Percentiles rank a stretch among this genome's conserved stretches.
Conservation (phyloP, 2,888 invertebrate genomes). For the Nemoura dubitans region DNA sequence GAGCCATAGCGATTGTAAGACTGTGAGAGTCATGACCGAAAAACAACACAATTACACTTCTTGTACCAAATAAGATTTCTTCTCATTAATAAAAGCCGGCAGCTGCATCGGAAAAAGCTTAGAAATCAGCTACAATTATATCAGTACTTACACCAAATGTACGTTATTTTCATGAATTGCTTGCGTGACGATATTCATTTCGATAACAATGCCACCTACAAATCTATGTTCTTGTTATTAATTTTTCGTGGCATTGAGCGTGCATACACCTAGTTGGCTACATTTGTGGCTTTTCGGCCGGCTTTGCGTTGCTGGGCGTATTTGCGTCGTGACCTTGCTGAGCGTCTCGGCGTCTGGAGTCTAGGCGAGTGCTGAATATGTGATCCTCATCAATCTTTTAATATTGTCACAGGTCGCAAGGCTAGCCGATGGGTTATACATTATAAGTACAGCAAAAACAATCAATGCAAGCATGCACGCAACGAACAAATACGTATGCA, state of each 20-base stretch:
- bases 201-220: not conserved
- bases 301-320: not conserved
- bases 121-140: not conserved
- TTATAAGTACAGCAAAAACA: not conserved
- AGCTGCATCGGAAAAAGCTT: too few species aligned
- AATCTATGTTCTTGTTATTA: not conserved
- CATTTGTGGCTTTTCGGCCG: not conserved
- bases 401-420: not conserved
- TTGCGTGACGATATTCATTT: not conserved
- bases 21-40: too few species aligned
- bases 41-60: too few species aligned
- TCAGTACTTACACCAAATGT: not conserved
- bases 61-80: too few species aligned
- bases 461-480: not conserved
- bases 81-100: too few species aligned
- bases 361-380: not conserved
- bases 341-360: too few species aligned
- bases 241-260: not conserved
- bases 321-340: not conserved
- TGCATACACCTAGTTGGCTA: not conserved
- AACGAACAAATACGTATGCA: not conserved
- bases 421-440: not conserved
- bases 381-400: not conserved
- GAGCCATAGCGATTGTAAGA: too few species aligned
- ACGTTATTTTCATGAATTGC: not conserved